A percentile compares a stretch with the other conserved stretches of the same genome.
Conservation (phyloP, 2,113 vertebrate genomes). For the Actinemys pallida region DNA sequence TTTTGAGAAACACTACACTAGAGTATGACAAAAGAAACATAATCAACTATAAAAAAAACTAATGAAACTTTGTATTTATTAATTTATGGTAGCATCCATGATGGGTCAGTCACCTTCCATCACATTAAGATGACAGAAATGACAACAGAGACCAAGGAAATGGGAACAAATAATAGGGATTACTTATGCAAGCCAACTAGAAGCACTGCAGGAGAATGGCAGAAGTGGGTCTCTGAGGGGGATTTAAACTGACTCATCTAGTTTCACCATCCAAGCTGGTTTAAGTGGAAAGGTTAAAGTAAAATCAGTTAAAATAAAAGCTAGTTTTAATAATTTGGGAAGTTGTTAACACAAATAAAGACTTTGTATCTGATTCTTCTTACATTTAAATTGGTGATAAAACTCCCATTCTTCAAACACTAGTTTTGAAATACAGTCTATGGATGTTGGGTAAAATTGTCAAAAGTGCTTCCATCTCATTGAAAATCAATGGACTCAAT, state of each 20-base stretch:
- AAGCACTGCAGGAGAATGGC: neutral
- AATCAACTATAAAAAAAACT: neutral
- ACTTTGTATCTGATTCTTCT: neutral
- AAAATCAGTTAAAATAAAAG: neutral
- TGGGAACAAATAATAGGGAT: neutral
- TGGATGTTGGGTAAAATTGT: neutral
- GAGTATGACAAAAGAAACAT: neutral
- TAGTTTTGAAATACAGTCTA: neutral
- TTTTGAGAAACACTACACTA: neutral
- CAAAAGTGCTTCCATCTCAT: neutral
- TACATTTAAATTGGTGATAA: neutral
- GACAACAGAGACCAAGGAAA: too few relatives aligned
- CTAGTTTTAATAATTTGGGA: neutral
- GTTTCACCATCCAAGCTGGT: neutral
- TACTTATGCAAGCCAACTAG: neutral
- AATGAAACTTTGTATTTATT: too few relatives aligned
- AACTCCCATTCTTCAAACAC: neutral
- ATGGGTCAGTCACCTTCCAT: too few relatives aligned
- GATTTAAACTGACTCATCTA: neutral
- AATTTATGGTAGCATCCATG: too few relatives aligned
- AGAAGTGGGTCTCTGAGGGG: neutral
- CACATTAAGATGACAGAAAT: too few relatives aligned
- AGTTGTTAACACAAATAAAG: neutral
- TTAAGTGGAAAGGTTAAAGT: neutral
- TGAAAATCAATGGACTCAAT: neutral